Percentiles rank a stretch among this genome's conserved stretches.
phyloP scores from a whole-genome alignment of 2,888 invertebrate genomes.

The Stramonita haemastoma region DNA sequence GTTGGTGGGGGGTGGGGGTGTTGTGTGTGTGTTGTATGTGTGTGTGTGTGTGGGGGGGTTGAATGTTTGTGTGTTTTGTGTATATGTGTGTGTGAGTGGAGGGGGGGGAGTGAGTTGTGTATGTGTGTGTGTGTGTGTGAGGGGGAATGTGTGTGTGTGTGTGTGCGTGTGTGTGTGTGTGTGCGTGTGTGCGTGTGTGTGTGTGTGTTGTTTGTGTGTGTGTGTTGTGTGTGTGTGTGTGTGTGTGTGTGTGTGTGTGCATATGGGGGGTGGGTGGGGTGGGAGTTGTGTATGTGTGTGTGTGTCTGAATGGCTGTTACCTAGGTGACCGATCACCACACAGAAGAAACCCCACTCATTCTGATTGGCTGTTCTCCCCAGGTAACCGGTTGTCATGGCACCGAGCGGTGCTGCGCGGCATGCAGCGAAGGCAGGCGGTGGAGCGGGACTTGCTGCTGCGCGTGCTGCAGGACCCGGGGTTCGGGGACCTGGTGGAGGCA shows the following conservation, averaged over 20 bases:
- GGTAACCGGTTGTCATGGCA: conserved; percentile 66
- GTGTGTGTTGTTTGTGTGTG: conserved; percentile 45
- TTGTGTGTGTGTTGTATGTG: too few relatives aligned
- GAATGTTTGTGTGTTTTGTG: background rate
- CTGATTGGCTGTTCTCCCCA: conserved; percentile 28
- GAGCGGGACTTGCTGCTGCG: conserved; percentile 71
- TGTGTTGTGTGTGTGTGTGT: background rate
- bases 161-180: background rate
- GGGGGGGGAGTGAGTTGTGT: too few relatives aligned
- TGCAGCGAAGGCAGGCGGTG: conserved; percentile 69
- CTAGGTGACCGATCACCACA: too few relatives aligned
- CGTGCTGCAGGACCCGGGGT: conserved; percentile 73
- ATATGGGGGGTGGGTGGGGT: too few relatives aligned
- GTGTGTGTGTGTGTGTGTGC: too few relatives aligned
- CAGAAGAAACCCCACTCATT: too few relatives aligned
- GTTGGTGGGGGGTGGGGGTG: too few relatives aligned
- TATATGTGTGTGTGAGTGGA: too few relatives aligned
- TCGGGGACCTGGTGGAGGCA: conserved; percentile 71
- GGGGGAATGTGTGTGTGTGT: background rate
- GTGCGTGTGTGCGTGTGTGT: conserved; percentile 6
- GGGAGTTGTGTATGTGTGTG: background rate
- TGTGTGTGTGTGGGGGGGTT: too few relatives aligned
- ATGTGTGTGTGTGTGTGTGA: too few relatives aligned
- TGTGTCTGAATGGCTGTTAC: too few relatives aligned
- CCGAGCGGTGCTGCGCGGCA: conserved; percentile 62